Conservation (phyloP, 2,797 vertebrate species). For the Acanthurus leucopareius region DNA sequence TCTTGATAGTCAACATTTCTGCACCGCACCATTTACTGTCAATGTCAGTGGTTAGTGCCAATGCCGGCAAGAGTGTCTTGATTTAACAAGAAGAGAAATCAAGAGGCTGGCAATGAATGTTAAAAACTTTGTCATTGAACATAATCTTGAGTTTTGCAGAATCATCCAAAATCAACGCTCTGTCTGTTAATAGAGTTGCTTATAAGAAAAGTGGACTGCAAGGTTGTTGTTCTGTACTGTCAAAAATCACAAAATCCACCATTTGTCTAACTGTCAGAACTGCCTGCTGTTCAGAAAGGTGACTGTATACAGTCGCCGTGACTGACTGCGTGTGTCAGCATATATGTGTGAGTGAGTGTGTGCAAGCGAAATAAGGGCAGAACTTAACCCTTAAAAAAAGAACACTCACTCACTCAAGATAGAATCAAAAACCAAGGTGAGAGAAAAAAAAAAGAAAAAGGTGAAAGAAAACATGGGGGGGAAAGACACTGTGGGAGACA, state of each 20-base stretch:
- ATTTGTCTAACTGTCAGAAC: slow-evolving; percentile 63
- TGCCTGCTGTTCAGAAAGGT: slow-evolving; percentile 44
- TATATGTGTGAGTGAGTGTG: neutral
- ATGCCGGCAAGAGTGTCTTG: slow-evolving; percentile 11
- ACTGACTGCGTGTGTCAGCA: slow-evolving; percentile 15
- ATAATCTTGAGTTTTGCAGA: slow-evolving; percentile 5
- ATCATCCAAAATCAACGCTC: slow-evolving; percentile 8
- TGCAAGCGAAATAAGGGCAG: slow-evolving; percentile 29
- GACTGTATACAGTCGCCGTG: slow-evolving; percentile 31
- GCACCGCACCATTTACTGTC: neutral
- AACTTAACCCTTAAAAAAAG: slow-evolving; percentile 25
- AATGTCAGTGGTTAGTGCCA: neutral
- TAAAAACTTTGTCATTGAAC: slow-evolving; percentile 16
- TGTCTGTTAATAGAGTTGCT: slow-evolving; percentile 18
- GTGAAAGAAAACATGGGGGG: neutral
- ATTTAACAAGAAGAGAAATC: slow-evolving; percentile 14
- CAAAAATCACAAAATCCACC: slow-evolving; percentile 44
- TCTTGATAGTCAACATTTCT: slow-evolving; percentile 5
- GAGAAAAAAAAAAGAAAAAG: neutral
- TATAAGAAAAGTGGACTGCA: slow-evolving; percentile 28
- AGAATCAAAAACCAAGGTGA: neutral
- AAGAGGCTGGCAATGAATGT: slow-evolving; percentile 1
- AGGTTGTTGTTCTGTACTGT: slow-evolving; percentile 39
- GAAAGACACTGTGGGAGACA: neutral
- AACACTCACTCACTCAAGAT: slow-evolving; percentile 5